Conservation (phyloP, 35 echinoderm and acorn worm species). For the Nesometra sesokonis region DNA sequence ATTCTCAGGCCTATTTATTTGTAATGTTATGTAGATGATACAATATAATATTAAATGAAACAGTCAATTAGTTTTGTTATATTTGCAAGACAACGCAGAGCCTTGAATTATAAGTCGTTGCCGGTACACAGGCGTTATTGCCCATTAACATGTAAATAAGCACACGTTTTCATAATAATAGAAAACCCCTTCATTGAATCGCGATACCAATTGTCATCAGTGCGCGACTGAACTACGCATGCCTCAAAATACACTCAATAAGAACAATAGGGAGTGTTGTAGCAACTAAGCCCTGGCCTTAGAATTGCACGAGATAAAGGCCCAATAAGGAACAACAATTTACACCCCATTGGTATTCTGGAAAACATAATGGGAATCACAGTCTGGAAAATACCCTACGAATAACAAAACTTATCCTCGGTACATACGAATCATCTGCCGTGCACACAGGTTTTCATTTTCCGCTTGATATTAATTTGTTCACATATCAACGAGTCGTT, state of each 20-base stretch:
- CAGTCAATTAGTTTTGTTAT: no score
- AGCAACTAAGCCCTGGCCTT: neutral
- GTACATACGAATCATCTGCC: no score
- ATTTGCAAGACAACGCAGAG: neutral
- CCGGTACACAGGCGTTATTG: neutral
- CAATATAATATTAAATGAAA: no score
- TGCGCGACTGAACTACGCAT: neutral
- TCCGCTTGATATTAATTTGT: neutral
- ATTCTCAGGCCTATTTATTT: no score
- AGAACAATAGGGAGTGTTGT: neutral
- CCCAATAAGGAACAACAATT: no score
- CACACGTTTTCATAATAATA: neutral
- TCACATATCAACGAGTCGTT: neutral
- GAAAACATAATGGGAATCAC: no score
- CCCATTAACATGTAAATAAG: neutral
- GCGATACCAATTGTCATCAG: neutral
- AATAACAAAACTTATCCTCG: no score
- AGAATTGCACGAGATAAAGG: no score
- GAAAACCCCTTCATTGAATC: no score
- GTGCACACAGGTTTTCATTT: neutral
- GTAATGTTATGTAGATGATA: no score
- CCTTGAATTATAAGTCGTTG: neutral
- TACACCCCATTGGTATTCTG: no score
- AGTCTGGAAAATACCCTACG: no score
- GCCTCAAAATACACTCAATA: neutral